Base-by-base conservation (phyloP, 2,113 vertebrate genomes). In the Trichomycterus rosablanca region DNA sequence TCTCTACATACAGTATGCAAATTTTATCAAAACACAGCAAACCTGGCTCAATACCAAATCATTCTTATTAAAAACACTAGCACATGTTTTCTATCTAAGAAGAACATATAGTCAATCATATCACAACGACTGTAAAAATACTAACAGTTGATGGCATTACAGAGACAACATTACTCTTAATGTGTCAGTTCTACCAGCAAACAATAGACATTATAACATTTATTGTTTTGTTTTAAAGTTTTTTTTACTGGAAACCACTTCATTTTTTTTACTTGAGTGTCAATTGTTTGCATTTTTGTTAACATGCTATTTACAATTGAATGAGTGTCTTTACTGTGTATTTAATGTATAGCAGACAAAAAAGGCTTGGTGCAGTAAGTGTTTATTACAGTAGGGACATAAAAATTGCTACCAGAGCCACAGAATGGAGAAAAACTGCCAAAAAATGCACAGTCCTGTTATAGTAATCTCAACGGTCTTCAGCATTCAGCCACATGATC, bases 41-140 rank as follows among this genome's bases (percentile, higher is more conserved):
- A 45, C 44, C 9, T 3, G 12, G 19, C 10, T 48, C 19, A 48
- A 48, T 40, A n/a, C 15, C 37, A 40, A 40, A n/a, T 48, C 19
- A 48, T 48, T 23, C 45, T 23, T 23, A n/a, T n/a, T 48, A 19
- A 48, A 48, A 48, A 48, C 37, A 40, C 37, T 40, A n/a, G 37
- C 11, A 40, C 37, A 40, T 40, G 34, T 35, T 40, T 40, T 40
- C 37, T 40, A 12, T 40, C n/a, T 14, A 12, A n/a, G n/a, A 40
- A 14, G n/a, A 40, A n/a, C 37, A n/a, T 40, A n/a, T 40, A n/a
- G 37, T 40, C 8, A 22, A 23, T 23, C 20, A n/a, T 23, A 48
- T 19, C 19, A 48, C 45, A 22, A n/a, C 4, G 2, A 23, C 46
- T 49, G 46, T 49, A 22, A 48, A 24, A 49, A 26, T 49, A n/a